phyloP scores from a whole-genome alignment of 2,888 invertebrate species.

The Chesias legatella region DNA sequence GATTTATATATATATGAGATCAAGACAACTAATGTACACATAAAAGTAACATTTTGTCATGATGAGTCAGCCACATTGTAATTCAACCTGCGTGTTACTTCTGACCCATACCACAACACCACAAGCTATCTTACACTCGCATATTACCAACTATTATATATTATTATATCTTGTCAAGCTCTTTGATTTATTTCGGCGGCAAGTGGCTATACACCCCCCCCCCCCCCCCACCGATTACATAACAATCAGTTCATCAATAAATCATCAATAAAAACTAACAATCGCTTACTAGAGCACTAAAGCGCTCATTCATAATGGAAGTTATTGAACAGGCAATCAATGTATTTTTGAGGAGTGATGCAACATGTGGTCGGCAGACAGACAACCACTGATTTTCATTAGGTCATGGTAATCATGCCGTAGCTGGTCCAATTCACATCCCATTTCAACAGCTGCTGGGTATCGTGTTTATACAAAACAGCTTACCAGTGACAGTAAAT shows the following conservation, averaged over 20 bases:
- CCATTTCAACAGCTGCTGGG: slow-evolving; percentile 31
- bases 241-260: too few species aligned
- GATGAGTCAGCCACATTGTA: slow-evolving; percentile 38
- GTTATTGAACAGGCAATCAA: slow-evolving; percentile 38
- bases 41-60: slow-evolving; percentile 21
- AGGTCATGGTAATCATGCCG: slow-evolving; percentile 30
- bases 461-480: slow-evolving; percentile 21
- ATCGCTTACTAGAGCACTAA: slow-evolving; percentile 14
- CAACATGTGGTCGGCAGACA: slow-evolving; percentile 36
- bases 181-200: too few species aligned
- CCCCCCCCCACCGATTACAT: too few species aligned
- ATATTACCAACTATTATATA: too few species aligned
- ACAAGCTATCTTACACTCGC: too few species aligned
- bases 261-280: slow-evolving; percentile 11
- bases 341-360: slow-evolving; percentile 44
- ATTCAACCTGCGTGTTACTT: slow-evolving; percentile 43
- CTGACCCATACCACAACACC: too few species aligned
- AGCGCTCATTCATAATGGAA: slow-evolving; percentile 17
- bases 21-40: too few species aligned
- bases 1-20: neutral
- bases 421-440: slow-evolving; percentile 30
- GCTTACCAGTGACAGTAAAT: neutral
- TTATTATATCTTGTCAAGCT: too few species aligned
- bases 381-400: slow-evolving; percentile 40
- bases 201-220: too few species aligned